Evolutionary conservation across 2,888 invertebrate genomes (phyloP).

Genomic region (Quadroppia sp.): DNA sequence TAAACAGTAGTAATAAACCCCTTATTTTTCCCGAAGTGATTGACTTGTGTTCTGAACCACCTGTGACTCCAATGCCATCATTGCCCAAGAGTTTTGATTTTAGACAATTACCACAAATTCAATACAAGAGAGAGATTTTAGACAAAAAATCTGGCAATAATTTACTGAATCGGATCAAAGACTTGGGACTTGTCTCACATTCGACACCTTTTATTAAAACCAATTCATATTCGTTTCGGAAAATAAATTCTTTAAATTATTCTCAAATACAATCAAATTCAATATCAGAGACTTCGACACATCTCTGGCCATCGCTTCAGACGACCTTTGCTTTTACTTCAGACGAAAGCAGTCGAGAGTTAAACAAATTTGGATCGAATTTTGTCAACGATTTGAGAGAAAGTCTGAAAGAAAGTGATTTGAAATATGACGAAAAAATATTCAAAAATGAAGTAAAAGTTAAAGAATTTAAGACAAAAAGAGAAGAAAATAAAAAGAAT

Average conservation of each 20-base stretch:
- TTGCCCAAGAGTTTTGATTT: too few species aligned
- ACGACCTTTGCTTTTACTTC: too few species aligned
- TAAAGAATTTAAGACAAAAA: neutral
- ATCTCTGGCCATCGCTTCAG: neutral
- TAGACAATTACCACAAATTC: too few species aligned
- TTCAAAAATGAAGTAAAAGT: neutral
- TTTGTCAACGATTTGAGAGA: neutral
- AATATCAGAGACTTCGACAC: neutral
- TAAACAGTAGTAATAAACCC: too few species aligned
- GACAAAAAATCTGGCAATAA: neutral
- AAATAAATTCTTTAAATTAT: neutral
- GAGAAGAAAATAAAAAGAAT: neutral
- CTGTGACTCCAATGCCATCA: neutral
- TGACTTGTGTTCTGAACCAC: neutral
- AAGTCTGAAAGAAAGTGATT: neutral
- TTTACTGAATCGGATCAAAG: neutral
- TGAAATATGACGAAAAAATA: neutral
- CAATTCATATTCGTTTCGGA: neutral
- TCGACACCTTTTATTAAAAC: neutral
- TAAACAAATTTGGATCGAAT: neutral
- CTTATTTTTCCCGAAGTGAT: neutral
- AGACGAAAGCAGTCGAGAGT: conserved; percentile 6
- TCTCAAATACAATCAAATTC: neutral
- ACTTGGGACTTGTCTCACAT: neutral
- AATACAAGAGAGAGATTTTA: too few species aligned